Evolutionary conservation across 2,888 invertebrate genomes (phyloP).

Genomic region (Tetramorium bicarinatum): DNA sequence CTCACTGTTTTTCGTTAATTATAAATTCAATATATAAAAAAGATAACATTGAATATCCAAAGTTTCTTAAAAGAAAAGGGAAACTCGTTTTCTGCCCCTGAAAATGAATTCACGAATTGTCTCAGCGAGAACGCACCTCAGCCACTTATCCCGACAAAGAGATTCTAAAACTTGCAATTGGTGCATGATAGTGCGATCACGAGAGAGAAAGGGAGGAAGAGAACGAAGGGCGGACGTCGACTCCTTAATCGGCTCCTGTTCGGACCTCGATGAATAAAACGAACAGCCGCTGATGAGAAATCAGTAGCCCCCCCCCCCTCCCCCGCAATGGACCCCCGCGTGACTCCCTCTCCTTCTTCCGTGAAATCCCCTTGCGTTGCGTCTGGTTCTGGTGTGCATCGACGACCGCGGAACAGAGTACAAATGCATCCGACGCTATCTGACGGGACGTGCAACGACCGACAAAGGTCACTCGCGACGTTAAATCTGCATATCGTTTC

Average conservation of each 20-base stretch:
- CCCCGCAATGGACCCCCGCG: slow-evolving; percentile 1
- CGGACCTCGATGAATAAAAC: slow-evolving; percentile 55
- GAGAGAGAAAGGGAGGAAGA: slow-evolving; percentile 24
- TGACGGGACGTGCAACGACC: slow-evolving; percentile 82
- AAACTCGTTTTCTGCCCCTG: not conserved
- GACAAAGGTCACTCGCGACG: slow-evolving; percentile 82
- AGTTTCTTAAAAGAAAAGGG: not conserved
- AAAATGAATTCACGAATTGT: slow-evolving; percentile 12
- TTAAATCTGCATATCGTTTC: slow-evolving; percentile 80
- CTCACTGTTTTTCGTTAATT: not conserved
- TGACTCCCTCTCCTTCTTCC: not conserved
- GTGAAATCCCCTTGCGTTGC: slow-evolving; percentile 25
- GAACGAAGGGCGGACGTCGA: slow-evolving; percentile 50
- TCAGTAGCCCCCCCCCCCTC: slow-evolving; percentile 52
- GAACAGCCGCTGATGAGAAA: slow-evolving; percentile 50
- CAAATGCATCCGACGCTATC: slow-evolving; percentile 67
- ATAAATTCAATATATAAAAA: not conserved
- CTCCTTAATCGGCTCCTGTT: slow-evolving; percentile 51
- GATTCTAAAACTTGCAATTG: not conserved
- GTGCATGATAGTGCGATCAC: not conserved
- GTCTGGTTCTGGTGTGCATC: slow-evolving; percentile 70
- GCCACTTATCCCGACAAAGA: slow-evolving; percentile 1
- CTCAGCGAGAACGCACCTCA: not conserved
- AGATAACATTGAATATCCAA: not conserved
- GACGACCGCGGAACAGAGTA: slow-evolving; percentile 70